Evolutionary conservation across 2,113 vertebrate genomes (phyloP), one percentile per base, ranked within the genome.

Genomic region (Anhinga anhinga): DNA sequence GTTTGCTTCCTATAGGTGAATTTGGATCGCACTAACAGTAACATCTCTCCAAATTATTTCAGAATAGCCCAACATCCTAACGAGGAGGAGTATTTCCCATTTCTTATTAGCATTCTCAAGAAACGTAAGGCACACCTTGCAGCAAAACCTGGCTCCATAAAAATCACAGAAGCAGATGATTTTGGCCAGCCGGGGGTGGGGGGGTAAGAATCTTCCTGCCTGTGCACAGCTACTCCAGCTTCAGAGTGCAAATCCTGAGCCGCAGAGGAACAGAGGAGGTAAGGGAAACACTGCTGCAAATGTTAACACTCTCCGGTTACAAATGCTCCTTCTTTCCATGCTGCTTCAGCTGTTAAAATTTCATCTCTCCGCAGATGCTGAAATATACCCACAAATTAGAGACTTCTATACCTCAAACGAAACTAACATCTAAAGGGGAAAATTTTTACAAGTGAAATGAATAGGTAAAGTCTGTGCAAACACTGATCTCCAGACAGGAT

Each of bases 401-500:
- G 59, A 84, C 38, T 82, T 91, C 53, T 36, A 23, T 29, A 77
- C 62, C 77, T 95, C 73, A 87, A 34, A 84, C 66, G 45, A 87
- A 95, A 87, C 77, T 72, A 93, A 61, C 20, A 32, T 38, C 42
- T n/a, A 58, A 63, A 56, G 27, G 34, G 45, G 40, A 91, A 93
- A 17, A 29, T 53, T 95, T 82, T 94, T 80, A 82, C 56, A 72
- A 61, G 56, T 87, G 53, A 87, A 96, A 94, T 38, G 42, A 89
- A 76, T 49, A 95, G 38, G 63, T 14, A 55, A 42, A 88, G 53
- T 65, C 83, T 91, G 70, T 56, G 67, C 47, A 95, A 96, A 93
- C 81, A 87, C 70, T 62, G 81, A 76, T 95, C 67, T 95, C 36
- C 74, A 82, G 84, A 88, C 12, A 94, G 88, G 77, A 87, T 95